Evolutionary conservation across 2,888 invertebrate genomes (phyloP).

Genomic region (Cryptus viduatorius): DNA sequence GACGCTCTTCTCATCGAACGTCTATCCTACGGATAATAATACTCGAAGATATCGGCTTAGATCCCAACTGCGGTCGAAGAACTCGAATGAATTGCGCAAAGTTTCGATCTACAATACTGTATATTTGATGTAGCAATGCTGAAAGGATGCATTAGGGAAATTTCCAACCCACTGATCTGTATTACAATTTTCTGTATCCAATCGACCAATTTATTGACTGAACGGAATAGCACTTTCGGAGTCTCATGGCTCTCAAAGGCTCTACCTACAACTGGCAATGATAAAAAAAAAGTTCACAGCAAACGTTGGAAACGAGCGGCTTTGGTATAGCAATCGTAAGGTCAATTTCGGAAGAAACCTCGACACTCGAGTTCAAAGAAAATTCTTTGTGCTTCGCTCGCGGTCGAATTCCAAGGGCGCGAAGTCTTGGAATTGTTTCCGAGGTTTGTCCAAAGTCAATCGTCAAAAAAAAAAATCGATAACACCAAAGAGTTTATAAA

Average conservation of each 20-base stretch:
- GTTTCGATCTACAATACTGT: background rate
- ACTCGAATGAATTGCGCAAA: conserved; percentile 18
- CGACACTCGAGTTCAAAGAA: background rate
- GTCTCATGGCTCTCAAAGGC: background rate
- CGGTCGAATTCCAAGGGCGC: background rate
- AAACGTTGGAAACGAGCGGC: background rate
- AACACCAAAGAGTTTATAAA: background rate
- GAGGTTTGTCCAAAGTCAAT: conserved; percentile 1
- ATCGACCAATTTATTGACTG: conserved; percentile 2
- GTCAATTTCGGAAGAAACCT: background rate
- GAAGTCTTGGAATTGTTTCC: background rate
- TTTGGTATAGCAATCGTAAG: background rate
- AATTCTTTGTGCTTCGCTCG: background rate
- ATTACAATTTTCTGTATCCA: background rate
- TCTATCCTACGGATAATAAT: background rate
- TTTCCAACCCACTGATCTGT: background rate
- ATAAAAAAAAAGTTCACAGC: background rate
- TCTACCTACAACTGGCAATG: background rate
- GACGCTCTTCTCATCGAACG: background rate
- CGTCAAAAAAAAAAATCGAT: background rate
- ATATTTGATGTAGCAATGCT: background rate
- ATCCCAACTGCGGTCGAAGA: background rate
- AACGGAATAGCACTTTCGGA: background rate
- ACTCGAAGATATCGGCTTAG: background rate
- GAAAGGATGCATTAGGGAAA: background rate